Conservation (phyloP, 2,113 vertebrate genomes). For the Scomber japonicus region DNA sequence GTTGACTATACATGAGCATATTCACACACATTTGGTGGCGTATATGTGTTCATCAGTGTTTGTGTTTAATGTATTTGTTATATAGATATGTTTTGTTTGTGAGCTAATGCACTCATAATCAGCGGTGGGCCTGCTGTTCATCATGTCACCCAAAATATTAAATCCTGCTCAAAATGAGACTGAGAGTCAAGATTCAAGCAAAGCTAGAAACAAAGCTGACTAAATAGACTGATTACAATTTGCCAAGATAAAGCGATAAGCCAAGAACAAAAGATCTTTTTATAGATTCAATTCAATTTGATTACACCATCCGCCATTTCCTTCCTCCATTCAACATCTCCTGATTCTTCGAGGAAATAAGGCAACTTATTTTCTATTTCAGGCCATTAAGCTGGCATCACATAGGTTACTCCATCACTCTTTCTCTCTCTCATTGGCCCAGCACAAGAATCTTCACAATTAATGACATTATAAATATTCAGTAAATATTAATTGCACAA, state of each 20-base stretch:
- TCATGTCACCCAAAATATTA: slow-evolving; percentile 9
- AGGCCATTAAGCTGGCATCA: slow-evolving; percentile 21
- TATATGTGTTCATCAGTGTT: not conserved
- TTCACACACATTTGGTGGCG: not conserved
- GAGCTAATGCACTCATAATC: not conserved
- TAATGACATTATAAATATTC: not conserved
- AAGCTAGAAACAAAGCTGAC: slow-evolving; percentile 17
- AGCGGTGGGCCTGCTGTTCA: not conserved
- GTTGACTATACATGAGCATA: not conserved
- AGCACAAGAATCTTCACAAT: not conserved
- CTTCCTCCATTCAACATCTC: slow-evolving; percentile 57
- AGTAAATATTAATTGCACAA: not conserved
- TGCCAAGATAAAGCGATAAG: slow-evolving; percentile 13
- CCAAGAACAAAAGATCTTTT: slow-evolving; percentile 42
- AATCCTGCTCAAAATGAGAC: slow-evolving; percentile 7
- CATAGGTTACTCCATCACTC: not conserved
- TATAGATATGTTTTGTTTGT: not conserved
- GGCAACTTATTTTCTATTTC: slow-evolving; percentile 58
- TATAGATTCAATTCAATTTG: slow-evolving; percentile 33
- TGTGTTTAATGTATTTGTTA: not conserved
- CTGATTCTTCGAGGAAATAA: slow-evolving; percentile 56
- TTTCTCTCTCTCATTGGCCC: not conserved
- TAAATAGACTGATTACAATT: slow-evolving; percentile 24
- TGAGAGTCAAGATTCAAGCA: slow-evolving; percentile 7
- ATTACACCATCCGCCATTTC: slow-evolving; percentile 46